A percentile compares a stretch with the other conserved stretches of the same genome.
Conservation (phyloP, 2,113 vertebrate species). For the Aplodontia rufa region DNA sequence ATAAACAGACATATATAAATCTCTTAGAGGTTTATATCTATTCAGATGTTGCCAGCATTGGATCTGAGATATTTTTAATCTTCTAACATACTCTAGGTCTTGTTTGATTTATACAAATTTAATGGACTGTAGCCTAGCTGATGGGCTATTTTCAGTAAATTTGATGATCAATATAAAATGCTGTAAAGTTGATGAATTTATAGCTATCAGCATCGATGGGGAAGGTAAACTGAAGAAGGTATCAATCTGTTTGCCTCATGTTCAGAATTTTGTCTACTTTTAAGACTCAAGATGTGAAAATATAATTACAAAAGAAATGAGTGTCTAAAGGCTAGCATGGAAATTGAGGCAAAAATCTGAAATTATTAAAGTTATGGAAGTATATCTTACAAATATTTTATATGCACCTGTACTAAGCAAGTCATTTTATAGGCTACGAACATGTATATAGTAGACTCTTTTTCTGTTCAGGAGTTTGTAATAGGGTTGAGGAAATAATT, state of each 20-base stretch:
- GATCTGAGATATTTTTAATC: background rate
- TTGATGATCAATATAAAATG: background rate
- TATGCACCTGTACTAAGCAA: background rate
- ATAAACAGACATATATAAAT: background rate
- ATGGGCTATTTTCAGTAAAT: background rate
- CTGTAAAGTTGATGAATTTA: background rate
- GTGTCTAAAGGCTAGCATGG: background rate
- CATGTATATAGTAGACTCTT: background rate
- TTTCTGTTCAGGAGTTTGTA: background rate
- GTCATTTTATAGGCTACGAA: background rate
- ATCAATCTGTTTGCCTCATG: background rate
- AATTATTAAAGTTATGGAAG: background rate
- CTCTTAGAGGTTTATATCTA: background rate
- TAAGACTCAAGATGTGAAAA: background rate
- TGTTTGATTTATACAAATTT: background rate
- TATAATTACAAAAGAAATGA: background rate
- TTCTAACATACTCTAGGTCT: background rate
- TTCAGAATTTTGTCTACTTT: background rate
- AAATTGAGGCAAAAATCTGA: slow-evolving; percentile 24
- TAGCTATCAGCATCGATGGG: background rate
- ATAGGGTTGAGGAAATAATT: background rate
- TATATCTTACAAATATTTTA: background rate
- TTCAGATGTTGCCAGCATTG: background rate
- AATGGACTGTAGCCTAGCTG: background rate
- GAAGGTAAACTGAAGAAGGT: background rate